Conservation (phyloP, 2,888 invertebrate species). For the Drosophila paranaensis region DNA sequence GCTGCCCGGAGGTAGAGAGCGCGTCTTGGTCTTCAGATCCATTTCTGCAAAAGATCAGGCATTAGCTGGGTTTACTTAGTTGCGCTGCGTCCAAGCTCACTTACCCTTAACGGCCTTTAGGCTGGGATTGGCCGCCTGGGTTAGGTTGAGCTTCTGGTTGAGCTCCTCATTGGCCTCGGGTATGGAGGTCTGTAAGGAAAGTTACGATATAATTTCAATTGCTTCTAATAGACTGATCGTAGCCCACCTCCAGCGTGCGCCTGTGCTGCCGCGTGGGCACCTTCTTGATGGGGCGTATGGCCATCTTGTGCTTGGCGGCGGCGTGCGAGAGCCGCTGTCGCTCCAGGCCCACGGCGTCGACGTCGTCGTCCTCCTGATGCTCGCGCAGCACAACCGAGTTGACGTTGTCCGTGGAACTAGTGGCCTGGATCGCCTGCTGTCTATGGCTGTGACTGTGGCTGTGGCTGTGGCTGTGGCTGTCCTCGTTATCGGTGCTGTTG, state of each 20-base stretch:
- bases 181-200: conserved; percentile 86
- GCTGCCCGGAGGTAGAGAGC: conserved; percentile 83
- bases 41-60: conserved; percentile 39
- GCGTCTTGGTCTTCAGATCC: conserved; percentile 81
- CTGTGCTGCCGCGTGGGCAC: conserved; percentile 89
- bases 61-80: background rate
- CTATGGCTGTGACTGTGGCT: conserved; percentile 52
- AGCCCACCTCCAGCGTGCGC: conserved; percentile 86
- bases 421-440: conserved; percentile 56
- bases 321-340: conserved; percentile 89
- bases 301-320: conserved; percentile 92
- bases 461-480: conserved; percentile 58
- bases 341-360: conserved; percentile 80
- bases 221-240: fast-evolving
- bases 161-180: conserved; percentile 92
- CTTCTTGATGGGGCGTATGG: conserved; percentile 90
- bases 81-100: background rate
- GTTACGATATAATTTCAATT: background rate
- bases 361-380: conserved; percentile 72
- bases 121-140: conserved; percentile 70
- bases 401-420: conserved; percentile 61
- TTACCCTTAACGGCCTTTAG: conserved; percentile 50
- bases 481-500: conserved; percentile 86
- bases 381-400: conserved; percentile 68
- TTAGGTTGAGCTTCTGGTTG: conserved; percentile 87